Conservation (phyloP, 2,888 invertebrate species). For the Dinocampus coccinellae region DNA sequence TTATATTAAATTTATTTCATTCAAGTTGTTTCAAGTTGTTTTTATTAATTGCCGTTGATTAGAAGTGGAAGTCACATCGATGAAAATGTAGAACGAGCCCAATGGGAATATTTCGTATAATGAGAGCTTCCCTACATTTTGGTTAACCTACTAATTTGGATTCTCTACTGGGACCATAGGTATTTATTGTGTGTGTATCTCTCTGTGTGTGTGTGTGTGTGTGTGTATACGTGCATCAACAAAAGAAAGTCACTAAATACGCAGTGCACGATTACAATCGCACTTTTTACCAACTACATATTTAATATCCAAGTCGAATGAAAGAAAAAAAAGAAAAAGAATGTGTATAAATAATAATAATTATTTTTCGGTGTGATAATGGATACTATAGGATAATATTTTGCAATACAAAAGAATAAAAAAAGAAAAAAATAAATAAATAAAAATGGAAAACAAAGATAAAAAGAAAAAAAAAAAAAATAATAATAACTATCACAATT, state of each 20-base stretch:
- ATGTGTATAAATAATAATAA: no score
- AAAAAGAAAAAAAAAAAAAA: conserved; percentile 34
- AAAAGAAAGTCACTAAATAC: conserved; percentile 53
- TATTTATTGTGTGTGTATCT: conserved; percentile 56
- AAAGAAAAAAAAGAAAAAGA: conserved; percentile 1
- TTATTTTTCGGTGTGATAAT: no score
- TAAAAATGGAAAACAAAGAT: not conserved
- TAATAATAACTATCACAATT: conserved; percentile 44
- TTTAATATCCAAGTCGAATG: conserved; percentile 27
- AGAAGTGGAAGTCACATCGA: not conserved
- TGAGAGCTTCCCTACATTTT: conserved; percentile 27
- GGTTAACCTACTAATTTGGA: conserved; percentile 43
- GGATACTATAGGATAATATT: no score
- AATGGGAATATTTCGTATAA: conserved; percentile 20
- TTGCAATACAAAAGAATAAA: conserved; percentile 35
- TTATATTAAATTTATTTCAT: no score
- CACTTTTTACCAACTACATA: not conserved
- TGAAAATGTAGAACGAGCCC: conserved; percentile 5
- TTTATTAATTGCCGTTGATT: conserved; percentile 1
- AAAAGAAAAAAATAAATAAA: conserved; percentile 5
- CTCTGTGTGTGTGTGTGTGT: no score
- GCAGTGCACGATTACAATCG: conserved; percentile 52
- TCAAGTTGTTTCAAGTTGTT: conserved; percentile 24
- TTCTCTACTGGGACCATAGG: conserved; percentile 49
- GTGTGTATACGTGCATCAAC: conserved; percentile 27